Percentiles rank a stretch among this genome's conserved stretches.
Conservation (phyloP, 2,888 invertebrate genomes). For the Nemapogon koenigi region DNA sequence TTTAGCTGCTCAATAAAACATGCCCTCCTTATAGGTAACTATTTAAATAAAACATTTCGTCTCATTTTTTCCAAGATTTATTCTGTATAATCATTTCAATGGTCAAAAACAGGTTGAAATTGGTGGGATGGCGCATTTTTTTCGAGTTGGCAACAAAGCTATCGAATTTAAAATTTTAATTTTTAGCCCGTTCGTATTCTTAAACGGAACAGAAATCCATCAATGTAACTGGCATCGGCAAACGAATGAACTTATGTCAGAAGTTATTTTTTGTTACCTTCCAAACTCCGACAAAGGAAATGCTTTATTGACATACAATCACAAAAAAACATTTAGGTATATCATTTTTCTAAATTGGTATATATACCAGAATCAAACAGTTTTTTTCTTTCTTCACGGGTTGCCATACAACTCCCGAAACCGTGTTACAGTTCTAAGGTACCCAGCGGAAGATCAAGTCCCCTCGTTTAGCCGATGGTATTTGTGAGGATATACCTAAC, state of each 20-base stretch:
- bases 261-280: slow-evolving; percentile 1
- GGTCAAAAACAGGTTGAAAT: slow-evolving; percentile 12
- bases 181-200: slow-evolving; percentile 20
- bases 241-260: background rate
- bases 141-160: slow-evolving; percentile 10
- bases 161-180: slow-evolving; percentile 7
- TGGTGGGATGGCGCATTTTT: slow-evolving; percentile 7
- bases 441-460: no score
- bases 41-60: slow-evolving; percentile 1
- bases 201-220: slow-evolving; percentile 49
- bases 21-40: background rate
- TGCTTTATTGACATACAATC: no score
- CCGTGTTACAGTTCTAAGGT: no score
- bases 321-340: no score
- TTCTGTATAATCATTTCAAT: slow-evolving; percentile 3
- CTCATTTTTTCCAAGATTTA: slow-evolving; percentile 5
- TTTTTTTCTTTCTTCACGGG: no score
- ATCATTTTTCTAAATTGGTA: no score
- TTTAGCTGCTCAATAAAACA: slow-evolving; percentile 6
- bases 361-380: no score
- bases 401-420: no score
- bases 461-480: no score
- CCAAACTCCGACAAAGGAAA: no score
- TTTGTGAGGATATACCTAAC: no score
- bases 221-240: slow-evolving; percentile 29